Evolutionary conservation across 2,888 invertebrate species (phyloP), one percentile per base, ranked within the genome.

Genomic region (Acanthosepion lycidas): DNA sequence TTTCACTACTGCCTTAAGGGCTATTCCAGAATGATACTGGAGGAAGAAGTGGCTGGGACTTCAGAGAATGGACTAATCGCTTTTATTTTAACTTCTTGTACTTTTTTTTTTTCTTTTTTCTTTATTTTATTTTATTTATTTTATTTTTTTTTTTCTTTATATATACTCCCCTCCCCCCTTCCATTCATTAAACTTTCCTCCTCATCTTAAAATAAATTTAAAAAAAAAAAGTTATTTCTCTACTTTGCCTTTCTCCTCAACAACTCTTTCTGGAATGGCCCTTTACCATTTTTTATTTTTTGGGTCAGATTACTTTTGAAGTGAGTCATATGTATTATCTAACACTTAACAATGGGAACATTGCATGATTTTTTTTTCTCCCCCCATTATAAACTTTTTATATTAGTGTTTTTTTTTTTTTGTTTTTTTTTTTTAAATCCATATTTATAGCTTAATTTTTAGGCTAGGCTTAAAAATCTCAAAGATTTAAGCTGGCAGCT

Each of bases 21-120:
- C 94, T 94, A 94, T 94, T 94, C 94, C 94, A 94, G 94, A 94
- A 94, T 55, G 55, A 64, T 94, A 64, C 94, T 94, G 94, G 94
- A 53, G 93, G 53, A 93, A 51, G 93, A 93, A 93, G 95, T 95
- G 91, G 59, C 94, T 94, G 95, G 94, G 93, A 93, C 93, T 49
- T 51, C 93, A 49, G n/a, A 93, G 49, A 78, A 78, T 78, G 78
- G 78, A 78, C 78, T 78, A 78, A 78, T 78, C 78, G 78, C 78
- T 49, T 49, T 93, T 53, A 26, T 92, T 92, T 92, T 92, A 26
- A 42, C 20, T 15, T 49, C 4, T 20, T 8, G 6, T 20, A 23
- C 6, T 4, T 6, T 33, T 33, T 91, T 92, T 20, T 92, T 92
- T 91, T 48, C 6, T n/a, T 48, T 48, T 49, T 92, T 91, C 28